Percentiles rank a stretch among this genome's conserved stretches.
Evolutionary conservation across 2,888 invertebrate genomes (phyloP).

Genomic region (Ametastegia equiseti): DNA sequence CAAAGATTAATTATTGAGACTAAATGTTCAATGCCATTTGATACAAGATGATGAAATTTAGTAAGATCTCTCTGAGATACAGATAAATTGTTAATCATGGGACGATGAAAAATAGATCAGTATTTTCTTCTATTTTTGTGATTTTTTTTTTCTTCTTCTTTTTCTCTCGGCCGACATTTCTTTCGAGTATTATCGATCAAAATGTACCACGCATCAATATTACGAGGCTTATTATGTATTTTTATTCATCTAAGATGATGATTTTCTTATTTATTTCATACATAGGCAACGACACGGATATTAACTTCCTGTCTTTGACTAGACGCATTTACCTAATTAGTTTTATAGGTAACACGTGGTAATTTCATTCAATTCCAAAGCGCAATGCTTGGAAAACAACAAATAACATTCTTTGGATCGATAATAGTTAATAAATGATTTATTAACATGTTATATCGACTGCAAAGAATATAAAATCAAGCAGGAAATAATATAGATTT

Average conservation of each 20-base stretch:
- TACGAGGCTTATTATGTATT: background rate
- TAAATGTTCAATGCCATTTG: too few relatives aligned
- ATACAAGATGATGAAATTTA: too few relatives aligned
- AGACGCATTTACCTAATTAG: conserved; percentile 34
- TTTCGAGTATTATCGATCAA: background rate
- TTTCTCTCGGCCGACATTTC: background rate
- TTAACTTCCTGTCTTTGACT: conserved; percentile 30
- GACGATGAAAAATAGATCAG: too few relatives aligned
- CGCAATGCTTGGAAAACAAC: too few relatives aligned
- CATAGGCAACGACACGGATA: background rate
- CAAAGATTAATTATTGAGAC: too few relatives aligned
- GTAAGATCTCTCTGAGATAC: too few relatives aligned
- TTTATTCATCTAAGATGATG: background rate
- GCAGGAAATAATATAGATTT: too few relatives aligned
- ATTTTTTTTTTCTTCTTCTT: background rate
- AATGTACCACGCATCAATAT: conserved; percentile 29
- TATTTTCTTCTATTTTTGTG: too few relatives aligned
- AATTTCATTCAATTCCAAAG: too few relatives aligned
- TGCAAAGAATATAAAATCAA: too few relatives aligned
- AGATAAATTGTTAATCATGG: too few relatives aligned
- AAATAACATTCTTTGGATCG: background rate
- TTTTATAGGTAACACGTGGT: conserved; percentile 18
- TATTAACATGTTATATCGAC: too few relatives aligned
- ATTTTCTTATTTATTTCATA: background rate
- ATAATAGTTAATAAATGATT: conserved; percentile 11